phyloP scores from a whole-genome alignment of 2,888 invertebrate genomes.

The Torymus aiolomorphi region DNA sequence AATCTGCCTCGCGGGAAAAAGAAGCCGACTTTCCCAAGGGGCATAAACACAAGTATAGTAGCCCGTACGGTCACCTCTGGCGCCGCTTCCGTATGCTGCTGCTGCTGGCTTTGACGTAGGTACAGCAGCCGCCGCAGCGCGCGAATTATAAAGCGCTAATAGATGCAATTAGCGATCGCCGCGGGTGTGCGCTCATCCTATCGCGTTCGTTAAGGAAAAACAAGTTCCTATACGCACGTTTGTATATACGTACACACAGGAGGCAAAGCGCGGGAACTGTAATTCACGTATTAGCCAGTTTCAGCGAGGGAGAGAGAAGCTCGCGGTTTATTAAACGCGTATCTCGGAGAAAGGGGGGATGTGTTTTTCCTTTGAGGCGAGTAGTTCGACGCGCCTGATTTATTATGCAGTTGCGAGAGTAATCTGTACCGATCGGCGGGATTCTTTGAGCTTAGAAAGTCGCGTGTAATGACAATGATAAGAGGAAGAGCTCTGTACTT shows the following conservation, averaged over 20 bases:
- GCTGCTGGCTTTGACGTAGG: slow-evolving; percentile 34
- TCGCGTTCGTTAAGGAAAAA: slow-evolving; percentile 47
- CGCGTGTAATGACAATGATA: slow-evolving; percentile 36
- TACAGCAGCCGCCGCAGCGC: background rate
- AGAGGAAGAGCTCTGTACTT: background rate
- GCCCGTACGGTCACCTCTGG: background rate
- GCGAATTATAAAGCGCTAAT: slow-evolving; percentile 56
- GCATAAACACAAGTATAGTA: slow-evolving; percentile 36
- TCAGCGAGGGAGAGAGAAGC: background rate
- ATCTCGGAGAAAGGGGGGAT: background rate
- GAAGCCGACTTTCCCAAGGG: slow-evolving; percentile 42
- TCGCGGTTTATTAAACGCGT: slow-evolving; percentile 46
- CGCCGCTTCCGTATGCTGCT: slow-evolving; percentile 34
- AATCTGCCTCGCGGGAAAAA: background rate
- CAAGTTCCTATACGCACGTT: slow-evolving; percentile 33
- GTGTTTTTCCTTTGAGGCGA: background rate
- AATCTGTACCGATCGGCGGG: background rate
- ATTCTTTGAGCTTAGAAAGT: slow-evolving; percentile 1
- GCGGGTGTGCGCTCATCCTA: slow-evolving; percentile 44
- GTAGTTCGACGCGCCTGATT: slow-evolving; percentile 19
- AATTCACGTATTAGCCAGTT: slow-evolving; percentile 47
- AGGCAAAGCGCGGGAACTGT: slow-evolving; percentile 33
- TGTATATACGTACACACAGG: background rate
- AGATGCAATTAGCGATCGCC: slow-evolving; percentile 59
- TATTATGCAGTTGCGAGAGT: slow-evolving; percentile 25